Conservation (phyloP, 2,797 vertebrate genomes). For the Sebastes melanostomus region DNA sequence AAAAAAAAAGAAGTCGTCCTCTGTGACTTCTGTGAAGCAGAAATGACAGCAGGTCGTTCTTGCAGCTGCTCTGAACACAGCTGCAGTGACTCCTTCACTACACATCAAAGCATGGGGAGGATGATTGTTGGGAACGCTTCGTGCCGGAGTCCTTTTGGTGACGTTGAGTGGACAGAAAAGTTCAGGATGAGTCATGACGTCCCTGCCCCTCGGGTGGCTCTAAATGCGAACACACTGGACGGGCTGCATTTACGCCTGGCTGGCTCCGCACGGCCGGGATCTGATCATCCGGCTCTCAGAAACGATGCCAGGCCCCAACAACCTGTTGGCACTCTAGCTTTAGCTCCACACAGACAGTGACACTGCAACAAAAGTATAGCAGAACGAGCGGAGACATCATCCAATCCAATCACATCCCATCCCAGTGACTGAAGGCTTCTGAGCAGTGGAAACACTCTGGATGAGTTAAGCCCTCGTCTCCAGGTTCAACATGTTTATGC, state of each 20-base stretch:
- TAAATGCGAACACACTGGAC: conserved; percentile 19
- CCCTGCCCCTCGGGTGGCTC: conserved; percentile 27
- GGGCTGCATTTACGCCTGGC: conserved; percentile 14
- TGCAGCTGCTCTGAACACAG: conserved; percentile 43
- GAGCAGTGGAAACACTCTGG: conserved; percentile 35
- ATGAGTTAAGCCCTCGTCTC: conserved; percentile 23
- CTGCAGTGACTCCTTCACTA: conserved; percentile 31
- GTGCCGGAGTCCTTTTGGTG: conserved; percentile 17
- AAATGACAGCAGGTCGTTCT: conserved; percentile 46
- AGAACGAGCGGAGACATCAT: conserved; percentile 22
- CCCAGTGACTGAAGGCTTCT: conserved; percentile 32
- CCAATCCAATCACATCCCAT: conserved; percentile 33
- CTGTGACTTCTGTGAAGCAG: conserved; percentile 25
- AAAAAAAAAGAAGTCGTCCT: background rate
- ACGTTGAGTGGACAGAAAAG: conserved; percentile 51
- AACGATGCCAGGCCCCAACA: conserved; percentile 34
- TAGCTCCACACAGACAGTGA: conserved; percentile 23
- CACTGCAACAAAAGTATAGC: background rate
- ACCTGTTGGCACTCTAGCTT: conserved; percentile 58
- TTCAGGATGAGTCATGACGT: conserved; percentile 52
- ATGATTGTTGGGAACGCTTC: conserved; percentile 29
- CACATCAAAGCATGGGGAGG: conserved; percentile 43
- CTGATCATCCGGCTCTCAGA: conserved; percentile 32
- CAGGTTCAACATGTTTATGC: conserved; percentile 37
- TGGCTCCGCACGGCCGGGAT: conserved; percentile 22